These are phyloP conservation scores for Scartelaos histophorus DNA, from an alignment of 2,113 vertebrate species.

Conservation along the genomic window DNA sequence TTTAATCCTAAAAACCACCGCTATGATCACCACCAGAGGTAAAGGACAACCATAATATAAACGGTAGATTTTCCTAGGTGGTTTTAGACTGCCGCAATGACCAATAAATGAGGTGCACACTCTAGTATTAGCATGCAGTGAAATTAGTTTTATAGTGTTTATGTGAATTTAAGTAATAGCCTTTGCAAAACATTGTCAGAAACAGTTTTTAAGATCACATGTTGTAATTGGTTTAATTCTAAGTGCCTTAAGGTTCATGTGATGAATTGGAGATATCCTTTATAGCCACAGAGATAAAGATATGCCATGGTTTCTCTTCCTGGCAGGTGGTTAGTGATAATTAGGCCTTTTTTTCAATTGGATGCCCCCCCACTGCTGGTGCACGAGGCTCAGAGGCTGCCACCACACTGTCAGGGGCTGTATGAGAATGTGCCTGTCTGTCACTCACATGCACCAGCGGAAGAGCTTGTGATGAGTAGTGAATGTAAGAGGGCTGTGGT, in stretches of 20 bases:
- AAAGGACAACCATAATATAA: background rate
- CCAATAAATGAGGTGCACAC: too few species aligned
- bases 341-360: slow-evolving; percentile 58
- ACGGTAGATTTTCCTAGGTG: background rate
- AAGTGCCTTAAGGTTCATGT: slow-evolving; percentile 47
- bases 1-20: slow-evolving; percentile 86
- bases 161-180: background rate
- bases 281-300: slow-evolving; percentile 53
- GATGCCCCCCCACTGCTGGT: slow-evolving; percentile 49
- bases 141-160: background rate
- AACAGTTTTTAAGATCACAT: slow-evolving; percentile 18
- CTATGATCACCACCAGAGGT: slow-evolving; percentile 98
- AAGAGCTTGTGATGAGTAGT: slow-evolving; percentile 15
- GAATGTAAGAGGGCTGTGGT: slow-evolving; percentile 21
- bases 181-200: background rate
- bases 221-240: slow-evolving; percentile 46
- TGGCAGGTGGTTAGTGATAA: slow-evolving; percentile 66
- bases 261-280: slow-evolving; percentile 48
- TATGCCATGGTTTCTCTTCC: slow-evolving; percentile 46
- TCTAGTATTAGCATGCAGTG: background rate
- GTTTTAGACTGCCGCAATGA: background rate
- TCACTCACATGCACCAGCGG: slow-evolving; percentile 46
- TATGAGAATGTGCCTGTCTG: slow-evolving; percentile 56
- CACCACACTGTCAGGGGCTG: slow-evolving; percentile 34
- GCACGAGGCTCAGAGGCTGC: slow-evolving; percentile 63